Percentiles rank a stretch among this genome's conserved stretches.
These are phyloP conservation scores for Brachionus paranguensis DNA, from an alignment of 1,140 invertebrate genomes.

Conservation along the genomic window DNA sequence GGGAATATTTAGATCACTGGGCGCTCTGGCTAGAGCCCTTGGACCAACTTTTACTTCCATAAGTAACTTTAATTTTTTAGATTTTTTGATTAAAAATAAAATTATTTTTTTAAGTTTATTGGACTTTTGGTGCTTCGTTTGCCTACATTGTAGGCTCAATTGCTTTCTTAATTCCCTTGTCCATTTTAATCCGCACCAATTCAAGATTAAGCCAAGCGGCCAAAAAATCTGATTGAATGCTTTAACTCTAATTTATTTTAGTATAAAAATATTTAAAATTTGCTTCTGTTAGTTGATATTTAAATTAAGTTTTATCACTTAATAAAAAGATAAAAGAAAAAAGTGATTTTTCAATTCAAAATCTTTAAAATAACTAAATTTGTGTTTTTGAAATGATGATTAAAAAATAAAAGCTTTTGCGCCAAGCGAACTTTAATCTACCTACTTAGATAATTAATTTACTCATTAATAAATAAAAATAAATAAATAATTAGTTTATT, in stretches of 20 bases:
- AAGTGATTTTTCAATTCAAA: background rate
- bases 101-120: constrained; percentile 65
- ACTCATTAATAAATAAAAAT: too few relatives aligned
- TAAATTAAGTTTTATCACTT: background rate
- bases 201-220: background rate
- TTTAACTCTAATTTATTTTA: background rate
- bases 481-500: too few relatives aligned
- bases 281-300: background rate
- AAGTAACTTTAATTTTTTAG: constrained; percentile 43
- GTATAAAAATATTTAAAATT: background rate
- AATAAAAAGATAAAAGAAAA: background rate
- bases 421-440: too few relatives aligned
- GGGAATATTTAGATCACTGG: constrained; percentile 82
- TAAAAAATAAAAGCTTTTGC: background rate
- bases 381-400: background rate
- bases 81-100: constrained; percentile 12
- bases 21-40: background rate
- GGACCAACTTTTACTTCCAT: constrained; percentile 56
- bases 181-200: background rate
- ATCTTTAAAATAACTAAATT: too few relatives aligned
- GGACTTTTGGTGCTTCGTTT: constrained; percentile 68
- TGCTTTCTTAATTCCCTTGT: constrained; percentile 43
- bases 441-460: too few relatives aligned
- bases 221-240: background rate
- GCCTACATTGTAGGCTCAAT: constrained; percentile 67